Conservation (phyloP, 2,888 invertebrate genomes). For the Acronicta leporina region DNA sequence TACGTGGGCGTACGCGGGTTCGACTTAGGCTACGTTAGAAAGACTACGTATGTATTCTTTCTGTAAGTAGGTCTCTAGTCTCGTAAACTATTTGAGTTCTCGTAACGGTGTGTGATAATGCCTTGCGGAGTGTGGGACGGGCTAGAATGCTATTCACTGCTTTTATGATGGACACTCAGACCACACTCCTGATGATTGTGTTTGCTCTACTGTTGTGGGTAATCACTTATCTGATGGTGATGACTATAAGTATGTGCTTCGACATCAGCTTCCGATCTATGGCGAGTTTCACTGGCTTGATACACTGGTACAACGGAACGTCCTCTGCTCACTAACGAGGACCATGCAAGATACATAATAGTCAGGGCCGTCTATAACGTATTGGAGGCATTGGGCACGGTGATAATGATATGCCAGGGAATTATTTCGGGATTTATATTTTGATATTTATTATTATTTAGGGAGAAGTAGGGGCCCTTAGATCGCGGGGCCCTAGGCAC, state of each 20-base stretch:
- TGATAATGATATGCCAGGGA: no score
- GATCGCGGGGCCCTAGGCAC: no score
- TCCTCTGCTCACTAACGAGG: constrained; percentile 38
- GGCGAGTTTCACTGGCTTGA: constrained; percentile 30
- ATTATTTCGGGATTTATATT: no score
- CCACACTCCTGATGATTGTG: constrained; percentile 64
- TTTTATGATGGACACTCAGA: constrained; percentile 57
- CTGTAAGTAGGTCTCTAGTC: no score
- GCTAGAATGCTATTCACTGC: no score
- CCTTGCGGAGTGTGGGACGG: no score
- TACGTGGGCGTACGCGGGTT: neutral
- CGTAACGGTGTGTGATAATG: no score
- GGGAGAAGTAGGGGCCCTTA: no score
- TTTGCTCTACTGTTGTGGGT: constrained; percentile 68
- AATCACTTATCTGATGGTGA: constrained; percentile 60
- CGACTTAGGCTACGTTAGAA: neutral
- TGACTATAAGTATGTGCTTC: constrained; percentile 59
- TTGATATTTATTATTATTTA: no score
- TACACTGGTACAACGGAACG: constrained; percentile 46
- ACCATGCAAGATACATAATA: constrained; percentile 28
- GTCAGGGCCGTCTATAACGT: no score
- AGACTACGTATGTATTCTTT: constrained; percentile 8
- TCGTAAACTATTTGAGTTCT: no score
- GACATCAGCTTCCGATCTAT: constrained; percentile 55
- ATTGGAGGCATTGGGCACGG: no score